Evolutionary conservation across 2,888 invertebrate species (phyloP).

Genomic region (Ypsolopha scabrella): DNA sequence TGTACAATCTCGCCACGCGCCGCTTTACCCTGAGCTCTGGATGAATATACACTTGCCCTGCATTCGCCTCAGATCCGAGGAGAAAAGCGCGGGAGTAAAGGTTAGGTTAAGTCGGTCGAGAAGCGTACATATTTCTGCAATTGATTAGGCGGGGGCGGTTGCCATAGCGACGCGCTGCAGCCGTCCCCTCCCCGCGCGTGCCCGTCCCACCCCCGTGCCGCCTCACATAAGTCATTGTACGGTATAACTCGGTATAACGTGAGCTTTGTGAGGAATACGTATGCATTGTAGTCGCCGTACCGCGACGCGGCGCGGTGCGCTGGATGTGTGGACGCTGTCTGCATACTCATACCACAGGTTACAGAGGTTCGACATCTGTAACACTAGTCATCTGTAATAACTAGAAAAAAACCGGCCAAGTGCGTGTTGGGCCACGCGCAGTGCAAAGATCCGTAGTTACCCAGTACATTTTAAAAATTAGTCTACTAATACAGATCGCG

Average conservation of each 20-base stretch:
- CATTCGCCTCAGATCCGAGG: conserved; percentile 10
- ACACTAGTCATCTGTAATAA: too few relatives aligned
- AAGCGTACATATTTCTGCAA: conserved; percentile 69
- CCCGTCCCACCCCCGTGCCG: conserved; percentile 13
- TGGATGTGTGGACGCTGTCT: background rate
- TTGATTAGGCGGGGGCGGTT: conserved; percentile 70
- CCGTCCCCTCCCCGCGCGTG: conserved; percentile 24
- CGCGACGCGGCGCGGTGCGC: background rate
- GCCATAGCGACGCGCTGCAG: conserved; percentile 38
- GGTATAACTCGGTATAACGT: conserved; percentile 10
- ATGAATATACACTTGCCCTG: conserved; percentile 19
- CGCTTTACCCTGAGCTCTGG: conserved; percentile 21
- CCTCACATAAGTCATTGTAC: conserved; percentile 28
- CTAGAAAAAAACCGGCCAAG: too few relatives aligned
- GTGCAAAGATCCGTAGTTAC: too few relatives aligned
- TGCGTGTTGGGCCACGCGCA: too few relatives aligned
- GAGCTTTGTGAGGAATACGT: conserved; percentile 19
- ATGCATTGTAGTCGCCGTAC: conserved; percentile 14
- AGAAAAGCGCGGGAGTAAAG: conserved; percentile 18
- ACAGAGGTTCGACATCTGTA: too few relatives aligned
- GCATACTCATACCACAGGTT: too few relatives aligned
- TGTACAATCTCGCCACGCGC: conserved; percentile 21
- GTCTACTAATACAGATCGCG: too few relatives aligned
- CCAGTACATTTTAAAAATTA: too few relatives aligned
- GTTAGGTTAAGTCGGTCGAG: conserved; percentile 32